These are phyloP conservation scores for Trachymyrmex septentrionalis DNA, from an alignment of 1,140 invertebrate genomes.

Conservation along the genomic window DNA sequence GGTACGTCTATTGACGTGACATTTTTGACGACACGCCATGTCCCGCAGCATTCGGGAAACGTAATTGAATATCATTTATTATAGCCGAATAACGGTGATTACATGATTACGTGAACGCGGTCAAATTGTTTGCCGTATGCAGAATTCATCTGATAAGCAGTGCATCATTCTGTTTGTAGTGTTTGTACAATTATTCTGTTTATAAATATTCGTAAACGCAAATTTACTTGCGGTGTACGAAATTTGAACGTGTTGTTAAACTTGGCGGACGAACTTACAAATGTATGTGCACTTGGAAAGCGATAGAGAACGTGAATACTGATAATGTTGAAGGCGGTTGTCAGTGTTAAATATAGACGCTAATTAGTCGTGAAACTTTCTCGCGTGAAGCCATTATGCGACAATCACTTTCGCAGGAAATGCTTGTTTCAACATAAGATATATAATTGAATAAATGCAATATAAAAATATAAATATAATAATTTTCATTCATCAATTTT, in stretches of 20 bases:
- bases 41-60: neutral
- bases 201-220: constrained; percentile 16
- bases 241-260: constrained; percentile 30
- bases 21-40: neutral
- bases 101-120: neutral
- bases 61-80: neutral
- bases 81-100: neutral
- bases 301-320: neutral
- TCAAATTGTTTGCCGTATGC: neutral
- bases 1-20: neutral
- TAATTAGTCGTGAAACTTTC: constrained; percentile 34
- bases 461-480: neutral
- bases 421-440: neutral
- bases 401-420: neutral
- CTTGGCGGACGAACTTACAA: constrained; percentile 21
- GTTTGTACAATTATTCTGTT: constrained; percentile 1
- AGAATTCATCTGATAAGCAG: neutral
- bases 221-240: neutral
- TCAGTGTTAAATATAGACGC: constrained; percentile 19
- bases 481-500: neutral
- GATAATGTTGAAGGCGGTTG: constrained; percentile 22
- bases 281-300: neutral
- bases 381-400: neutral
- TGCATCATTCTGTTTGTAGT: neutral
- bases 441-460: neutral